phyloP scores from a whole-genome alignment of 2,888 invertebrate genomes.

The Megamerina dolium region DNA sequence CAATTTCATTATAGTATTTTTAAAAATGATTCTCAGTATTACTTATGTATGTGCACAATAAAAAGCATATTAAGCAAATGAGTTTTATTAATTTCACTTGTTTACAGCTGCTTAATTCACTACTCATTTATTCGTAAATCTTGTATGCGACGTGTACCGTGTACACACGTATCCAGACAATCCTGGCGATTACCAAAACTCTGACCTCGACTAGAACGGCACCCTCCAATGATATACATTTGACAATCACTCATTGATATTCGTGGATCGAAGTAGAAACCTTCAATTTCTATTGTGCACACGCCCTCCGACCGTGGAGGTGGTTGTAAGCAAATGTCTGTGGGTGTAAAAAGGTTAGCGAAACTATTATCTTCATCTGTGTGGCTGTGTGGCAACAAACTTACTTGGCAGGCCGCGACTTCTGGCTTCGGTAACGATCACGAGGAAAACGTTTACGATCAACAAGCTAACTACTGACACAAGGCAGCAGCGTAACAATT shows the following conservation, averaged over 20 bases:
- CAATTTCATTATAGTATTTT: no score
- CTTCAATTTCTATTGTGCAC: slow-evolving; percentile 44
- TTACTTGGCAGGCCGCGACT: slow-evolving; percentile 26
- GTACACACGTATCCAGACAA: slow-evolving; percentile 40
- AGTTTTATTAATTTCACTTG: no score
- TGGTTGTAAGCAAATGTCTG: slow-evolving; percentile 38
- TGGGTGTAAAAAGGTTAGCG: background rate
- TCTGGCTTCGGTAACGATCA: slow-evolving; percentile 18
- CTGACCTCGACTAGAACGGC: slow-evolving; percentile 38
- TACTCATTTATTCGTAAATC: slow-evolving; percentile 35
- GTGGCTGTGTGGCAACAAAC: slow-evolving; percentile 4
- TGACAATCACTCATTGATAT: slow-evolving; percentile 36
- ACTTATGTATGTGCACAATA: no score
- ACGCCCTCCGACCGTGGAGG: slow-evolving; percentile 41
- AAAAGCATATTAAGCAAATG: no score
- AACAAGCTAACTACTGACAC: slow-evolving; percentile 3
- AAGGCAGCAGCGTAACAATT: slow-evolving; percentile 4
- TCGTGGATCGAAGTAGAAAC: slow-evolving; percentile 39
- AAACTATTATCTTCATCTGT: background rate
- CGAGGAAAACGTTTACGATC: slow-evolving; percentile 3
- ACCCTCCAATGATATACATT: slow-evolving; percentile 38
- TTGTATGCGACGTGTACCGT: slow-evolving; percentile 32
- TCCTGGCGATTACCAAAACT: slow-evolving; percentile 41
- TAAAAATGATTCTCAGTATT: no score
- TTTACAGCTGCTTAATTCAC: no score